Conservation (phyloP, 2,797 vertebrate genomes). For the Crenichthys baileyi region DNA sequence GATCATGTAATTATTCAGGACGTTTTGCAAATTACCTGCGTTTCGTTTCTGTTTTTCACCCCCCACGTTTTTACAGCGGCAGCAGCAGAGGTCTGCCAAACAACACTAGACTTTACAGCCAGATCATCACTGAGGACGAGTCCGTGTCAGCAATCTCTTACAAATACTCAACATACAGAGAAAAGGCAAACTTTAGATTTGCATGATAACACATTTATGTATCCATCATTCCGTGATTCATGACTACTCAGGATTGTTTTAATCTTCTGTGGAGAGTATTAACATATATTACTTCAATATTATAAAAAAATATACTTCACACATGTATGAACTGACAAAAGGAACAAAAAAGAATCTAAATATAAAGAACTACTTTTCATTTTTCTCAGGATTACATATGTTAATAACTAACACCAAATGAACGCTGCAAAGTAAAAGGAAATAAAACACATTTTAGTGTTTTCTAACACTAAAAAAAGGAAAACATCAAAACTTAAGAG, state of each 20-base stretch:
- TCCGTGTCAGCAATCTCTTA: constrained; percentile 66
- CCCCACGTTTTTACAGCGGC: constrained; percentile 39
- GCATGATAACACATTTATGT: constrained; percentile 79
- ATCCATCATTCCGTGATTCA: constrained; percentile 70
- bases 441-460: constrained; percentile 71
- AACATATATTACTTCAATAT: constrained; percentile 82
- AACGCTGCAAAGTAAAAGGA: constrained; percentile 74
- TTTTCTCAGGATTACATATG: constrained; percentile 66
- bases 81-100: constrained; percentile 71
- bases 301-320: constrained; percentile 83
- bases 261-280: constrained; percentile 79
- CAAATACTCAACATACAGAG: constrained; percentile 77
- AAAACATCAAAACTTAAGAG: constrained; percentile 56
- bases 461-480: constrained; percentile 69
- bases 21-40: constrained; percentile 80
- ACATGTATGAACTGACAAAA: constrained; percentile 73
- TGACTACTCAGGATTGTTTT: constrained; percentile 68
- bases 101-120: constrained; percentile 72
- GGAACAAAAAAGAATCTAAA: constrained; percentile 71
- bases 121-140: constrained; percentile 61
- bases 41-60: constrained; percentile 42
- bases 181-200: constrained; percentile 82
- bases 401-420: constrained; percentile 67
- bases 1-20: constrained; percentile 81
- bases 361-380: constrained; percentile 70